These are phyloP conservation scores for Rhinoderma darwinii DNA, from an alignment of 2,113 vertebrate genomes.

Conservation along the genomic window DNA sequence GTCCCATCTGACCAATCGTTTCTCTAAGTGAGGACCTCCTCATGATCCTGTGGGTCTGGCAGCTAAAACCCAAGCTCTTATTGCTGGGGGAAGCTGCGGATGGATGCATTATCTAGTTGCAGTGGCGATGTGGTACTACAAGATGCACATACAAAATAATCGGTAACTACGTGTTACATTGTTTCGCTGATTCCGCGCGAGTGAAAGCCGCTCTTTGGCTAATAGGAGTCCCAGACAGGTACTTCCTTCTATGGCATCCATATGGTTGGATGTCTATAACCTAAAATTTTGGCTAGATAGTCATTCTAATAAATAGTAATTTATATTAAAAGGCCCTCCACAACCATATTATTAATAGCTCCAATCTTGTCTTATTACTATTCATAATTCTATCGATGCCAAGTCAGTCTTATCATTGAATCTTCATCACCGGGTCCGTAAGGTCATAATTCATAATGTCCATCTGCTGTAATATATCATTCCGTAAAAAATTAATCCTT, in stretches of 20 bases:
- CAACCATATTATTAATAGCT: slow-evolving; percentile 9
- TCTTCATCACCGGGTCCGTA: not conserved
- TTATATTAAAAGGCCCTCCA: not conserved
- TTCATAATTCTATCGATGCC: not conserved
- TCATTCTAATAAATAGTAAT: slow-evolving; percentile 58
- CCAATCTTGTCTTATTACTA: not conserved
- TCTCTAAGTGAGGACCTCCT: too few relatives aligned
- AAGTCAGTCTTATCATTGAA: slow-evolving; percentile 23
- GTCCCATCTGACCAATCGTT: too few relatives aligned
- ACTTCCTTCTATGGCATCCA: not conserved
- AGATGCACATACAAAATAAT: too few relatives aligned
- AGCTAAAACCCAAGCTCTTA: too few relatives aligned
- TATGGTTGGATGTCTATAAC: not conserved
- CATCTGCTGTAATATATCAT: slow-evolving; percentile 56
- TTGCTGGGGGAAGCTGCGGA: too few relatives aligned
- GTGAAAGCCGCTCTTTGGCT: not conserved
- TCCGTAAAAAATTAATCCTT: slow-evolving; percentile 52
- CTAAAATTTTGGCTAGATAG: slow-evolving; percentile 65
- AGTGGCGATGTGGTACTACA: too few relatives aligned
- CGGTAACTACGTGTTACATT: too few relatives aligned
- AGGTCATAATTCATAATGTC: slow-evolving; percentile 54
- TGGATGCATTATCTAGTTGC: too few relatives aligned
- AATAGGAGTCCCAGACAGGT: not conserved
- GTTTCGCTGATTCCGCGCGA: not conserved
- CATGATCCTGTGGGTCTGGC: too few relatives aligned